Evolutionary conservation across 2,113 vertebrate genomes (phyloP), one percentile per base, ranked within the genome.

Genomic region (Junco hyemalis): DNA sequence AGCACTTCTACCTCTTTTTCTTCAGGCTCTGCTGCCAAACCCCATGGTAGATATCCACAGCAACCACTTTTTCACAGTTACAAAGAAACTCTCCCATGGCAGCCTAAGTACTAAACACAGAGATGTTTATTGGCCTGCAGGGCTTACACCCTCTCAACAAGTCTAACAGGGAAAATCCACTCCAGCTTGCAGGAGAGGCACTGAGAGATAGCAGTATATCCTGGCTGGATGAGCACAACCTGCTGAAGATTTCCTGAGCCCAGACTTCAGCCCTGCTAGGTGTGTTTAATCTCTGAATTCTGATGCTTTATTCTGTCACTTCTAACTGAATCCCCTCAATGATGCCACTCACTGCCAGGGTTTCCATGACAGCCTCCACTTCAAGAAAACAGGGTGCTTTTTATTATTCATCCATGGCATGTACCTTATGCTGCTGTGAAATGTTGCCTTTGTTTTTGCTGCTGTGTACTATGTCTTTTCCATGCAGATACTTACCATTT

Each of bases 381-480:
- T 92, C 53, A 64, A 81, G 54, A 14, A 92, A 61, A 73, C 0
- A 0, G 44, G n/a, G 12, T 5, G 8, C 26, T 74, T 86, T 92
- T 93, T 89, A 24, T 92, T 87, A 81, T 84, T 90, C 14, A 68
- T 29, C 48, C 1, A 2, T 78, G 69, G n/a, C 33, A 19, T 53
- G 29, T 25, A 24, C 54, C 12, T 3, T 29, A 23, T 13, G 5
- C 56, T 6, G 11, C 24, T 78, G 33, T 57, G 47, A 90, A 84
- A 44, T 26, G 12, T 42, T 70, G 54, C 50, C 48, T 92, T 72
- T 81, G 54, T 69, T 93, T 88, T 51, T 60, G 38, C 33, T 60
- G 36, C 59, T 0, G 0, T 1, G 1, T 40, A 12, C 68, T 36
- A 6, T 1, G 0, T 48, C 45, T 85, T 93, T 36, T 70, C 26